Conservation (phyloP, 2,113 vertebrate genomes). For the Eudyptes chrysolophus region DNA sequence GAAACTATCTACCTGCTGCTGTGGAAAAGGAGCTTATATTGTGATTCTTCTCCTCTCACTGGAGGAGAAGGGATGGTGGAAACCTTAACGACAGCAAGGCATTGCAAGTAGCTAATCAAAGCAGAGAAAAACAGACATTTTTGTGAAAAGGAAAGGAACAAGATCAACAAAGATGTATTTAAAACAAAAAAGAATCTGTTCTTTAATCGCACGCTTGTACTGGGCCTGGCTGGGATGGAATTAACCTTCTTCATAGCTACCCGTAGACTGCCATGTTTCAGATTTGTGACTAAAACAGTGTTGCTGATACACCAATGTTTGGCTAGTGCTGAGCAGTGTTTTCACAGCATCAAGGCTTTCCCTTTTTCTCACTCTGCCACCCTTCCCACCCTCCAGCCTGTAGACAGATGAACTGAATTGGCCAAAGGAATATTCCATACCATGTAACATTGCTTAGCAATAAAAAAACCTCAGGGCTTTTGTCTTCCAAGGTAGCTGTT, state of each 20-base stretch:
- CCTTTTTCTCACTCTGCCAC: not conserved
- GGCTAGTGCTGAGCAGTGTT: not conserved
- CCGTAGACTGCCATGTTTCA: fast-evolving
- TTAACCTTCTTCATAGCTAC: not conserved
- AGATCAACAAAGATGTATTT: not conserved
- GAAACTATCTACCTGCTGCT: not conserved
- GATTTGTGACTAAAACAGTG: not conserved
- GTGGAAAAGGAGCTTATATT: not conserved
- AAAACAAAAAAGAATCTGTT: not conserved
- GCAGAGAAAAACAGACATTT: not conserved
- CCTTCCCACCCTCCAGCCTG: not conserved
- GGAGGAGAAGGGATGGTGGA: not conserved
- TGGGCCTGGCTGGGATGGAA: not conserved
- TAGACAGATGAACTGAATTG: not conserved
- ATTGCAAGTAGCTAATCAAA: constrained; percentile 16
- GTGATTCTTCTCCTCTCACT: not conserved
- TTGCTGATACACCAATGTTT: not conserved
- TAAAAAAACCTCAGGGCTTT: not conserved
- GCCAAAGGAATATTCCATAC: not conserved
- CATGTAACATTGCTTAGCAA: not conserved
- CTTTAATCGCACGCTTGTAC: not conserved
- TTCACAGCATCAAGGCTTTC: not conserved
- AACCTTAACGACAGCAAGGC: not conserved
- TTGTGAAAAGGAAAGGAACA: not conserved
- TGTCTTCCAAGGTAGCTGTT: not conserved